Base-by-base conservation (phyloP, 2,113 vertebrate species). In the Lepisosteus oculatus region DNA sequence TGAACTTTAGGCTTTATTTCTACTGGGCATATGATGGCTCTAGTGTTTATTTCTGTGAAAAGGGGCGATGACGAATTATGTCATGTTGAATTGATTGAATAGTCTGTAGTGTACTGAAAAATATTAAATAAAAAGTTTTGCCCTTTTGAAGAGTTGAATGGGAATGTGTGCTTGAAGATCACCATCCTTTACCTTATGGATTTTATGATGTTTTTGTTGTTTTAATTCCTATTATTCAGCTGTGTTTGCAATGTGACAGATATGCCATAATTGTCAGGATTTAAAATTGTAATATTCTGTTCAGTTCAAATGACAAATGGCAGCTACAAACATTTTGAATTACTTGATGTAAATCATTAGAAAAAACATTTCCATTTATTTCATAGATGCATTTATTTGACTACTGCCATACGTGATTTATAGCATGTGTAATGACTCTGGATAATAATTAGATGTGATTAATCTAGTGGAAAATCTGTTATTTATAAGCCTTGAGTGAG, bases 271-370 rank as follows among this genome's bases (percentile, higher is more conserved):
- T 29, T 29, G 29, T 29, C 29, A 29, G 29, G 29, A 29, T 29
- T 41, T 2, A 43, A 12, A 42, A 12, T 65, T 4, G 41, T 13
- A 65, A 43, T 8, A 12, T 65, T 45, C 14, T 8, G 8, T 45
- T 66, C 3, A 15, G 6, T 66, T 66, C 44, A 66, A 14, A 66
- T 47, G 44, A 9, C 65, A 66, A 14, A 47, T 41, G 42, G 3
- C 51, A 15, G 13, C 44, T 47, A 66, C 17, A 66, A 47, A 69
- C 29, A 29, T 29, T 41, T 69, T 61, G 41, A 69, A 42, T 70
- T 61, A 56, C 14, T 13, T 54, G 55, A 57, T 43, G 61, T 43
- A 54, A 17, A 63, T 15, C 55, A 14, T 47, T 47, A 55, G 15
- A 45, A 44, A 47, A n/a, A 47, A 55, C 44, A 15, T 71, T 64